phyloP scores from a whole-genome alignment of 2,888 invertebrate genomes.

The Noctuana brunneofusca region DNA sequence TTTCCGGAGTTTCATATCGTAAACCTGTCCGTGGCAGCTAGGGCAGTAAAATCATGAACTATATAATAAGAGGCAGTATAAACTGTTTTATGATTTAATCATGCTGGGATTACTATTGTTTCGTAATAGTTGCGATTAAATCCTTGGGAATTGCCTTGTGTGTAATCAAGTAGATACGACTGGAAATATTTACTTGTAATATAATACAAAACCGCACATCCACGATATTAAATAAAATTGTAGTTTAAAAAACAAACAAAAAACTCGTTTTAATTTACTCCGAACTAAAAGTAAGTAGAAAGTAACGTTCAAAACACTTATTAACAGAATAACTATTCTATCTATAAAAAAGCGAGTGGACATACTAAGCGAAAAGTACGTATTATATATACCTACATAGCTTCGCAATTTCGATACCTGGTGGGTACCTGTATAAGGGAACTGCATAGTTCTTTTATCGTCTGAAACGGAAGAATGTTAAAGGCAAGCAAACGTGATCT shows the following conservation, averaged over 20 bases:
- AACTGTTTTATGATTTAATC: slow-evolving; percentile 48
- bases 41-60: slow-evolving; percentile 58
- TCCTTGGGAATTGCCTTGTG: background rate
- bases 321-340: too few relatives aligned
- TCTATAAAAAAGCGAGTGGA: too few relatives aligned
- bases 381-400: slow-evolving; percentile 3
- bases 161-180: background rate
- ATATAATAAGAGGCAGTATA: slow-evolving; percentile 50
- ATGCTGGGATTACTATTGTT: slow-evolving; percentile 38
- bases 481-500: slow-evolving; percentile 35
- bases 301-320: too few relatives aligned
- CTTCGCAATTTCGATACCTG: slow-evolving; percentile 8
- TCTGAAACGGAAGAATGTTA: slow-evolving; percentile 34
- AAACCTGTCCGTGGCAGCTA: slow-evolving; percentile 57
- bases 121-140: slow-evolving; percentile 18
- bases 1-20: slow-evolving; percentile 55
- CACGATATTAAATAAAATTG: too few relatives aligned
- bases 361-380: background rate
- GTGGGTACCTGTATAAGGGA: slow-evolving; percentile 14
- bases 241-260: too few relatives aligned
- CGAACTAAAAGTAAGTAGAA: too few relatives aligned
- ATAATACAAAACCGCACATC: too few relatives aligned
- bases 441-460: slow-evolving; percentile 31
- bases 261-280: too few relatives aligned
- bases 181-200: too few relatives aligned